Evolutionary conservation across 1,140 invertebrate genomes (phyloP).

Genomic region (Heliconius eleuchia): DNA sequence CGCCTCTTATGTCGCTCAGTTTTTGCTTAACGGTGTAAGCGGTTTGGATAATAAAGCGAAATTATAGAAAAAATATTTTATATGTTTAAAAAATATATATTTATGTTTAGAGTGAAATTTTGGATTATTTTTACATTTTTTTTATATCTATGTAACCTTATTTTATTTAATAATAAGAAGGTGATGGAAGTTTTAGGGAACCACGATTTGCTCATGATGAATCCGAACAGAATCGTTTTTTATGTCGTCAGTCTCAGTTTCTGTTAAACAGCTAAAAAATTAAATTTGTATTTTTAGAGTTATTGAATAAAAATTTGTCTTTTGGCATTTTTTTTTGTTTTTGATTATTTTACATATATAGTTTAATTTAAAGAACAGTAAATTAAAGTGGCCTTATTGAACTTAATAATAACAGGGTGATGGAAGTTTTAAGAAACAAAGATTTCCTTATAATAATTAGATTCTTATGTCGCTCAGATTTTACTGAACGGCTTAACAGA

Average conservation of each 20-base stretch:
- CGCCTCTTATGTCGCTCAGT: slow-evolving; percentile 46
- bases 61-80: slow-evolving; percentile 39
- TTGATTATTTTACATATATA: too few species aligned
- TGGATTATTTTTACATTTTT: not conserved
- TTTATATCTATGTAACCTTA: not conserved
- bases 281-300: not conserved
- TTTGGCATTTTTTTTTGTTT: not conserved
- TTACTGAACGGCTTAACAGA: not conserved
- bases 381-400: too few species aligned
- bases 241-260: not conserved
- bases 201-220: too few species aligned
- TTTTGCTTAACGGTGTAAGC: slow-evolving; percentile 50
- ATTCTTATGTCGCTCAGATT: not conserved
- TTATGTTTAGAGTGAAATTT: not conserved
- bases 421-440: too few species aligned
- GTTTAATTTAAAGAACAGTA: too few species aligned
- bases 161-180: too few species aligned
- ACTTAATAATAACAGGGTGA: too few species aligned
- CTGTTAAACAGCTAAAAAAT: not conserved
- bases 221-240: slow-evolving; percentile 36
- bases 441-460: too few species aligned
- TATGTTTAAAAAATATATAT: not conserved
- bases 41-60: slow-evolving; percentile 56
- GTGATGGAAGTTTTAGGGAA: too few species aligned
- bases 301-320: not conserved